phyloP scores from a whole-genome alignment of 1,140 invertebrate genomes.

The Neotoxoptera formosana region DNA sequence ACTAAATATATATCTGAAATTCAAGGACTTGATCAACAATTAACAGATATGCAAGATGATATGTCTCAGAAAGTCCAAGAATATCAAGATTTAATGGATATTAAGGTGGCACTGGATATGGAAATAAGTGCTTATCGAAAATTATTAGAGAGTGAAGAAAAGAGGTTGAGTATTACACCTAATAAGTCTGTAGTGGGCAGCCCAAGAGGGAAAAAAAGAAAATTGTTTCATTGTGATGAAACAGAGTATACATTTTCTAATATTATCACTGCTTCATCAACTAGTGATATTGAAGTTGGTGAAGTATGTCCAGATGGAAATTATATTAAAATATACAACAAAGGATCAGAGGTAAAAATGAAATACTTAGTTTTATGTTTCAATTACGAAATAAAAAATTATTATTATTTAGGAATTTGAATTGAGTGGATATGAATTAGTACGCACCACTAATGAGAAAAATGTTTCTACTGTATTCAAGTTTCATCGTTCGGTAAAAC shows the following conservation, averaged over 20 bases:
- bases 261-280: conserved; percentile 67
- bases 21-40: conserved; percentile 78
- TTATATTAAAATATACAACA: conserved; percentile 89
- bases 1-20: conserved; percentile 77
- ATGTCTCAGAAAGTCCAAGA: conserved; percentile 88
- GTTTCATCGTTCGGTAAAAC: conserved; percentile 85
- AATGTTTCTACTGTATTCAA: conserved; percentile 81
- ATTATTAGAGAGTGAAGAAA: conserved; percentile 82
- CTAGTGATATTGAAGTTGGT: conserved; percentile 84
- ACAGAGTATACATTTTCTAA: conserved; percentile 49
- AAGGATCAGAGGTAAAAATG: conserved; percentile 76
- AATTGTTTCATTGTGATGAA: conserved; percentile 44
- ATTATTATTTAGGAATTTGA: conserved; percentile 72
- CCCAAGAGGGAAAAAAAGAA: conserved; percentile 42
- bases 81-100: conserved; percentile 92
- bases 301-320: conserved; percentile 89
- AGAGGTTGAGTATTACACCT: conserved; percentile 63
- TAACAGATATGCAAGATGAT: conserved; percentile 79
- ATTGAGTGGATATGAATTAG: conserved; percentile 85
- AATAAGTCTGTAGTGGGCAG: conserved; percentile 44
- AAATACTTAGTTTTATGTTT: neutral
- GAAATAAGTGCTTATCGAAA: conserved; percentile 97
- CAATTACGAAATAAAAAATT: neutral
- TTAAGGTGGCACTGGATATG: conserved; percentile 69
- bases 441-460: conserved; percentile 75